Evolutionary conservation across 2,113 vertebrate genomes (phyloP).

Genomic region (Fukomys damarensis): DNA sequence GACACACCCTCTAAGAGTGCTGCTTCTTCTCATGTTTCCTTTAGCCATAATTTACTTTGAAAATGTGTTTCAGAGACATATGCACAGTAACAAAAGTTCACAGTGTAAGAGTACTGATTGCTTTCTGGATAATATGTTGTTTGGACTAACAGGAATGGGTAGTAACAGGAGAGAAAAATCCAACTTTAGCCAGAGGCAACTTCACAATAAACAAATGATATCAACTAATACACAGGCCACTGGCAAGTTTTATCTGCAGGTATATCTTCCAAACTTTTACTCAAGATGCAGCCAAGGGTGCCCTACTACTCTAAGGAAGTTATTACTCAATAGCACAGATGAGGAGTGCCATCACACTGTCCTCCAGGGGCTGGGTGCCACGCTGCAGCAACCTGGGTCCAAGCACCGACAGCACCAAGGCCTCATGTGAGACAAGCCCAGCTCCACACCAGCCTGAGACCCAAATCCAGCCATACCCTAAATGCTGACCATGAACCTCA

Average conservation of each 20-base stretch:
- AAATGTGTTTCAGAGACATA: not conserved
- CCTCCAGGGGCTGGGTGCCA: not conserved
- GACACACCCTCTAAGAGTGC: not conserved
- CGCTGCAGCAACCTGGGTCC: too few relatives aligned
- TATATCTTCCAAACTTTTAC: not conserved
- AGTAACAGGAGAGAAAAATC: not conserved
- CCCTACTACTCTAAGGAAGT: not conserved
- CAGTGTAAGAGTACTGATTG: too few relatives aligned
- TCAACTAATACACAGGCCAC: not conserved
- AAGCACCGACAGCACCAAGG: rapidly evolving
- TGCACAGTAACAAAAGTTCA: too few relatives aligned
- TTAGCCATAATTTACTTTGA: not conserved
- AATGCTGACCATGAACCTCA: not conserved
- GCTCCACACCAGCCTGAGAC: not conserved
- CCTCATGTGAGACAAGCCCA: not conserved
- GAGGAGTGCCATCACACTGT: too few relatives aligned
- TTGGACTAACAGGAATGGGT: not conserved
- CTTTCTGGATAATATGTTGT: not conserved
- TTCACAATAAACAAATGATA: not conserved
- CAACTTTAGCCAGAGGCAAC: not conserved
- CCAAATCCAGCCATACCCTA: not conserved
- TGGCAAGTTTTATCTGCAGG: not conserved
- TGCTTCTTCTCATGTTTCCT: not conserved
- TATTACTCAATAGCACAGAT: not conserved
- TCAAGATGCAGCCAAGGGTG: not conserved